These are phyloP conservation scores for Dysdera silvatica DNA, from an alignment of 1,140 invertebrate species.

Conservation along the genomic window DNA sequence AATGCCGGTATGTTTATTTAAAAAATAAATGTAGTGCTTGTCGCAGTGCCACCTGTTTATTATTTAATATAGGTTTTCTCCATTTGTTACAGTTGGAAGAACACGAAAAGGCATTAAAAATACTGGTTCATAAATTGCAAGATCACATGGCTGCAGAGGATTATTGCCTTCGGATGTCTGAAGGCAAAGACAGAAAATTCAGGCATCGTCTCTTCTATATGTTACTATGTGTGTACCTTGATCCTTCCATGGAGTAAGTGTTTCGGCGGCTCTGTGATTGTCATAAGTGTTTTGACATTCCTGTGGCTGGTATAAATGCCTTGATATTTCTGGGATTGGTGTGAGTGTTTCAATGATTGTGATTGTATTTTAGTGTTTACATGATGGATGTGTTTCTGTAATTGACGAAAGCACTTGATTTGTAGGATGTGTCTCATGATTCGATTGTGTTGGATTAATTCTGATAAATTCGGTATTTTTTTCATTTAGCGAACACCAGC, in stretches of 20 bases:
- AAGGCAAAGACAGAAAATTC: conserved; percentile 40
- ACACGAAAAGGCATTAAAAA: conserved; percentile 49
- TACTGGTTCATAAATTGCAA: conserved; percentile 49
- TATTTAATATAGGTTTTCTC: no score
- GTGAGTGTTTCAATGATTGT: background rate
- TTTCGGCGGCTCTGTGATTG: conserved; percentile 7
- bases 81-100: conserved; percentile 45
- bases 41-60: no score
- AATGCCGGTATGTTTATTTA: background rate
- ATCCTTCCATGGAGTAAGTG: conserved; percentile 45
- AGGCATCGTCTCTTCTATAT: conserved; percentile 46
- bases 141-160: conserved; percentile 48
- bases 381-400: no score
- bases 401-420: no score
- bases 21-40: background rate
- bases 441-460: background rate
- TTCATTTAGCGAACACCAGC: conserved; percentile 25
- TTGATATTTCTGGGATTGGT: background rate
- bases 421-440: no score
- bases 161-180: conserved; percentile 48
- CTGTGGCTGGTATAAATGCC: background rate
- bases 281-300: background rate
- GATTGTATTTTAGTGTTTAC: no score
- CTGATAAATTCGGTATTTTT: background rate
- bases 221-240: conserved; percentile 47